These are phyloP conservation scores for Clarias fuscus DNA, from an alignment of 2,797 vertebrate genomes.

Conservation along the genomic window DNA sequence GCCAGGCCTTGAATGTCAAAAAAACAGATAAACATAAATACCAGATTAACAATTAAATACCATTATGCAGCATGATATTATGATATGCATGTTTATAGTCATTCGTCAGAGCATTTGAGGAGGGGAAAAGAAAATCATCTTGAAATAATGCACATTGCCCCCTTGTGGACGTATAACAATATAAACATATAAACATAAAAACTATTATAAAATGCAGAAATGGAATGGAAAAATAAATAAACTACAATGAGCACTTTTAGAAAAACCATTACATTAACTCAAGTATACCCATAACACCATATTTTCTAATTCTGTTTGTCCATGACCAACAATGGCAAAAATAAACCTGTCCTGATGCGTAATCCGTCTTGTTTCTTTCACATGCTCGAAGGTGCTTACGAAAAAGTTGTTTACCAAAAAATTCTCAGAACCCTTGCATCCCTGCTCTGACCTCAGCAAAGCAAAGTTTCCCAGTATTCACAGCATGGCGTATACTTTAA, in stretches of 20 bases:
- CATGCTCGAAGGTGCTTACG: neutral
- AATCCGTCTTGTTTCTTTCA: neutral
- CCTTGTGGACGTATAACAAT: constrained; percentile 9
- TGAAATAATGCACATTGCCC: constrained; percentile 4
- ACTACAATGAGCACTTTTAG: neutral
- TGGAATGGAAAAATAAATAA: neutral
- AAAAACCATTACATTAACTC: neutral
- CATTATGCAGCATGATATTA: neutral
- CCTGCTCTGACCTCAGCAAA: constrained; percentile 28
- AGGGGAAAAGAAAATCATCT: neutral
- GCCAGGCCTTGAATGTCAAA: constrained; percentile 80
- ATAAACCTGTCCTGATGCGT: neutral
- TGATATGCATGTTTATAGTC: neutral
- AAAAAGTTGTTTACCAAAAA: constrained; percentile 33
- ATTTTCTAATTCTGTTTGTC: neutral
- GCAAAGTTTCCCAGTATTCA: constrained; percentile 25
- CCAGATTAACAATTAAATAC: neutral
- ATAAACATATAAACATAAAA: too few species aligned
- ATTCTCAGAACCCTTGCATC: neutral
- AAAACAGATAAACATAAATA: neutral
- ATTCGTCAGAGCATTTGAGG: neutral
- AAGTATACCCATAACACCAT: neutral
- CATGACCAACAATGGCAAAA: neutral
- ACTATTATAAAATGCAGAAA: neutral
- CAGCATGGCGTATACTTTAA: constrained; percentile 59